Conservation (phyloP, 2,113 vertebrate genomes). For the Galemys pyrenaicus region DNA sequence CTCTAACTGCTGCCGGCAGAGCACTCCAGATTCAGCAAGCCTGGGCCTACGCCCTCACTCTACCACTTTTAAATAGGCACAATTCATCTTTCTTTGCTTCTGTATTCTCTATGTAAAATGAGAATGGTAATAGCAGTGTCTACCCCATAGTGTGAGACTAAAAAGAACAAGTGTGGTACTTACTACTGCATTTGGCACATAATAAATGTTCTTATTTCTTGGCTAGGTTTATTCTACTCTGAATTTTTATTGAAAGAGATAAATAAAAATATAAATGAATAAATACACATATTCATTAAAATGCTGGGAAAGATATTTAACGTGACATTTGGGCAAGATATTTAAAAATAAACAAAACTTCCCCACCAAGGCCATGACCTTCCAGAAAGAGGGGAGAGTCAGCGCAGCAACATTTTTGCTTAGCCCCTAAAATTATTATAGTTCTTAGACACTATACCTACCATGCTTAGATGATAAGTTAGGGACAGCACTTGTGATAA, state of each 20-base stretch:
- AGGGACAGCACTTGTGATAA: neutral
- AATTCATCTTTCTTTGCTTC: neutral
- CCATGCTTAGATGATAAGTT: neutral
- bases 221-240: neutral
- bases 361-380: neutral
- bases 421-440: neutral
- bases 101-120: neutral
- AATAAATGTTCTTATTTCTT: neutral
- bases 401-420: neutral
- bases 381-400: neutral
- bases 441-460: neutral
- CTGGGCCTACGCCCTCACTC: neutral
- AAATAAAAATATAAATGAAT: neutral
- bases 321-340: neutral
- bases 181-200: neutral
- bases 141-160: neutral
- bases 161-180: neutral
- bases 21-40: neutral
- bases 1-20: neutral
- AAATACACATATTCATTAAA: conserved; percentile 26
- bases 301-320: neutral
- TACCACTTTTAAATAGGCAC: neutral
- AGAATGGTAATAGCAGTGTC: neutral
- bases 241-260: conserved; percentile 8
- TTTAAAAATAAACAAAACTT: neutral